These are phyloP conservation scores for Dendronephthya gigantea DNA, from an alignment of 64 coral and sea anemone genomes.

Conservation along the genomic window DNA sequence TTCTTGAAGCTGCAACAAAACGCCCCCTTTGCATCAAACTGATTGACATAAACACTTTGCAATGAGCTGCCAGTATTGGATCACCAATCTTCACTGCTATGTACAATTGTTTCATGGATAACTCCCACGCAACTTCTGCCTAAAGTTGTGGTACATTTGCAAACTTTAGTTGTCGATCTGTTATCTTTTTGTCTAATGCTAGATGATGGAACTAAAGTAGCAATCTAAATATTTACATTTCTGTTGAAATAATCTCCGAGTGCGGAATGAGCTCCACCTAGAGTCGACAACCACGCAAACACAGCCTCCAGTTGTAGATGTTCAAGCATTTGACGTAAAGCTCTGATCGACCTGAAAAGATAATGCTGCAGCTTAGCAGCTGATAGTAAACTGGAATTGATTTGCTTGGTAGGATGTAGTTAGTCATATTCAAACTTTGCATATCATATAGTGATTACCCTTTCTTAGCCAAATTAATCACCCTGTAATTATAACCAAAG, in stretches of 20 bases:
- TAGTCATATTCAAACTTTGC: too few relatives aligned
- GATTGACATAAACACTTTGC: constrained; percentile 67
- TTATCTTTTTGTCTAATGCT: neutral
- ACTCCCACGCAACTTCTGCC: constrained; percentile 79
- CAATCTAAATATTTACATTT: constrained; percentile 46
- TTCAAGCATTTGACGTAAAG: constrained; percentile 45
- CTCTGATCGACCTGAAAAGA: constrained; percentile 48
- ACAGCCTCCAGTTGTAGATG: constrained; percentile 58
- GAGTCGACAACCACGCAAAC: constrained; percentile 89
- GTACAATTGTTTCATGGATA: constrained; percentile 57
- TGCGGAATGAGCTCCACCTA: constrained; percentile 89
- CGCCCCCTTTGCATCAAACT: constrained; percentile 71
- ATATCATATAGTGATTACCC: too few relatives aligned
- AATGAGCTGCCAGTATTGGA: constrained; percentile 65
- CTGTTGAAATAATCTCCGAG: constrained; percentile 63
- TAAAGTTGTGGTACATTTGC: neutral
- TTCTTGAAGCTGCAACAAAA: constrained; percentile 46
- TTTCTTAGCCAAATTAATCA: too few relatives aligned
- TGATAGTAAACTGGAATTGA: too few relatives aligned
- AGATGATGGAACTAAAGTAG: too few relatives aligned
- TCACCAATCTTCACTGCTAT: constrained; percentile 51
- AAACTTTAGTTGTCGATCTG: neutral
- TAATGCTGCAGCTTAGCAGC: neutral
- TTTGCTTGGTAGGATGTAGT: too few relatives aligned
- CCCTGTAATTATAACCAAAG: too few relatives aligned